These are phyloP conservation scores for Cydia fagiglandana DNA, from an alignment of 1,140 invertebrate species.

Conservation along the genomic window DNA sequence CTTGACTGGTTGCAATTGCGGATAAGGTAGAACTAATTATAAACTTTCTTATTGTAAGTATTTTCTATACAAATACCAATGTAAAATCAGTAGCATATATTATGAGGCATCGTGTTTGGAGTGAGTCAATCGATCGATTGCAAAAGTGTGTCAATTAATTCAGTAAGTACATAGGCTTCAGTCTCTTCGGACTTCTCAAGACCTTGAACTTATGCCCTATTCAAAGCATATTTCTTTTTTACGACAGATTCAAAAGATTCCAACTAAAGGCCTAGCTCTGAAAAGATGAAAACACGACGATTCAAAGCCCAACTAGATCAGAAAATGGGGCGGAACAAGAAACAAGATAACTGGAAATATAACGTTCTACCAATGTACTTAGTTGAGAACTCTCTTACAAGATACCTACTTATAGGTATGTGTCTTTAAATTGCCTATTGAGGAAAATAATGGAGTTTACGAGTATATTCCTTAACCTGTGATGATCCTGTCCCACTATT, in stretches of 20 bases:
- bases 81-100: neutral
- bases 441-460: no score
- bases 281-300: conserved; percentile 44
- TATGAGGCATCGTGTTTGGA: neutral
- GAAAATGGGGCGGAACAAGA: neutral
- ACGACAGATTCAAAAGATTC: conserved; percentile 34
- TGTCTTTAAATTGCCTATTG: no score
- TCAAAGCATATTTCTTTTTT: conserved; percentile 32
- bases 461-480: no score
- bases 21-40: no score
- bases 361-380: no score
- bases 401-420: no score
- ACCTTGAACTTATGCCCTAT: conserved; percentile 46
- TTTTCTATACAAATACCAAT: no score
- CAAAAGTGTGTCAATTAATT: conserved; percentile 1
- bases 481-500: no score
- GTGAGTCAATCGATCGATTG: neutral
- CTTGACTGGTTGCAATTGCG: no score
- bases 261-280: conserved; percentile 41
- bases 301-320: neutral
- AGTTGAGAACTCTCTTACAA: no score
- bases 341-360: neutral
- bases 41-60: no score
- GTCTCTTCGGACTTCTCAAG: neutral
- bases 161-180: neutral